Evolutionary conservation across 1,140 invertebrate species (phyloP), one percentile per base, ranked within the genome.

Genomic region (Sinella curviseta): DNA sequence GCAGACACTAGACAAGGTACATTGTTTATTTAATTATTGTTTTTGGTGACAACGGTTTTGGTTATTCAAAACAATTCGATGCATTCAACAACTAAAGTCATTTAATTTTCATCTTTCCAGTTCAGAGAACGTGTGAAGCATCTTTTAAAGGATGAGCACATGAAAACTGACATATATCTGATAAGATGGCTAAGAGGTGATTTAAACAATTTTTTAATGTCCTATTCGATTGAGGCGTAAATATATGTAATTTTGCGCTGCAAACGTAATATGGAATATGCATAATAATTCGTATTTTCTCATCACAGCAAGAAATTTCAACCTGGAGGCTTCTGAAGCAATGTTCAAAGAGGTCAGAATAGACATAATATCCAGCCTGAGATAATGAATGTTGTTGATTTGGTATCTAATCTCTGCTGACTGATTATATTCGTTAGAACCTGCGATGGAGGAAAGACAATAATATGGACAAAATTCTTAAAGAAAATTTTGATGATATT

Each of bases 101-200:
- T 4, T 17, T 60, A 16, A 17, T 60, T n/a, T 60, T 17, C 24
- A 14, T n/a, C 24, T 26, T 26, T 60, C 14, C 24, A 70, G 65
- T 33, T 70, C 65, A 70, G 65, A 33, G 28, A 70, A 12, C 2
- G 65, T 1, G 31, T 33, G 28, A 70, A 70, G n/a, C 30, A 24
- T 8, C 31, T 31, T 4, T 24, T 70, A 4, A 30, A 70, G 12
- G 31, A 14, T 12, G 65, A 70, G 3, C 26, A 70, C 24, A 30
- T 31, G 65, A 70, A 70, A 70, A 70, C 65, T 4, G 65, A 70
- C 30, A 70, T 70, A 31, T 70, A 70, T n/a, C 31, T 70, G 31
- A 33, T 70, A 8, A 24, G 65, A 70, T 70, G 65, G 65, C 30
- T 70, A 14, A 70, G 65, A 26, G 57, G 57, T 60, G 24, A 8